Evolutionary conservation across 2,797 vertebrate genomes (phyloP).

Genomic region (Buceros bicornis): DNA sequence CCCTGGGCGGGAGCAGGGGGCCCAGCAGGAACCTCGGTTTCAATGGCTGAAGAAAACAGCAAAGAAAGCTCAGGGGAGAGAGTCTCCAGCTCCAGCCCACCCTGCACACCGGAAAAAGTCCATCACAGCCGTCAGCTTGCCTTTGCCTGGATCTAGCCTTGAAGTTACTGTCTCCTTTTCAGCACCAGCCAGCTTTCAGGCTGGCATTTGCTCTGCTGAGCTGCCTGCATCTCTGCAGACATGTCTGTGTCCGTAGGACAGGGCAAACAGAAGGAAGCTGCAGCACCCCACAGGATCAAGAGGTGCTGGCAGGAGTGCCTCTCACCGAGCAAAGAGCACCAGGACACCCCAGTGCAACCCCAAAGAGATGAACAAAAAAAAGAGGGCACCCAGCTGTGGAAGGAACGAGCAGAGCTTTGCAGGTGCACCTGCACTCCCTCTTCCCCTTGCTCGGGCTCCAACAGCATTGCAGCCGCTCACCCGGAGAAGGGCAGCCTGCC

Average conservation of each 20-base stretch:
- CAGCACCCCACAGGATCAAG: neutral
- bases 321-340: neutral
- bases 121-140: fast-evolving
- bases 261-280: neutral
- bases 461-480: neutral
- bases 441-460: neutral
- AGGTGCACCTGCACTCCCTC: neutral
- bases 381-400: too few relatives aligned
- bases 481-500: neutral
- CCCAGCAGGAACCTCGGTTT: neutral
- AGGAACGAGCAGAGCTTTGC: neutral
- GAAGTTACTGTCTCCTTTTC: neutral
- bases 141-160: fast-evolving
- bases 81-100: neutral
- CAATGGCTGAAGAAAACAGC: neutral
- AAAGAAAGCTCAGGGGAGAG: neutral
- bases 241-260: fast-evolving
- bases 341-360: neutral
- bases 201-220: neutral
- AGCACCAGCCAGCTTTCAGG: neutral
- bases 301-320: neutral
- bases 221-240: fast-evolving
- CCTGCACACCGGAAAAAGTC: neutral
- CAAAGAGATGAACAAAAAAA: neutral
- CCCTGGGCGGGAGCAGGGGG: neutral